phyloP scores from a whole-genome alignment of 53 echinoderm and acorn worm genomes.

The Stichopus horrens region DNA sequence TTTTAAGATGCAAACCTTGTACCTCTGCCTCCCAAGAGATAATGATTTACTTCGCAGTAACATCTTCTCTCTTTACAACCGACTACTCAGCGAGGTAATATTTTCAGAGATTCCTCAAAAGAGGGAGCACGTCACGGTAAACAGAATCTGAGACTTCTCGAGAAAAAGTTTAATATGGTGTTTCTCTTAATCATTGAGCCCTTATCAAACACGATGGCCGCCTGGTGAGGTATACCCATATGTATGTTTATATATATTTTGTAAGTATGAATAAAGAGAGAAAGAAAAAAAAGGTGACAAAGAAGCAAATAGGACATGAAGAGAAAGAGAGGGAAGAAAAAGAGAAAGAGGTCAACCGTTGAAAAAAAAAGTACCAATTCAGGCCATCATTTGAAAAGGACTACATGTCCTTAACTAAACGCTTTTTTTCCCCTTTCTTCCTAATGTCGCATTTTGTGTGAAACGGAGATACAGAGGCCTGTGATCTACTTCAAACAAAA shows the following conservation, averaged over 20 bases:
- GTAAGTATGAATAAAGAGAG: too few species aligned
- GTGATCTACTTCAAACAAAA: not conserved
- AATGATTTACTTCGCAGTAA: conserved; percentile 34
- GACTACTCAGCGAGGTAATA: conserved; percentile 30
- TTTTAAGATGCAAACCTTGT: conserved; percentile 31
- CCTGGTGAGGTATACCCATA: too few species aligned
- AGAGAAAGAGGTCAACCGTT: conserved; percentile 1
- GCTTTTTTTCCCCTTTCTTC: not conserved
- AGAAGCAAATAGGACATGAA: not conserved
- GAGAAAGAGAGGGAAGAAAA: not conserved
- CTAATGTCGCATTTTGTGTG: not conserved
- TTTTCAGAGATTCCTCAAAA: conserved; percentile 35
- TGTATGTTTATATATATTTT: too few species aligned
- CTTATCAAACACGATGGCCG: conserved; percentile 9
- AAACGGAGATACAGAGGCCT: not conserved
- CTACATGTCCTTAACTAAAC: too few species aligned
- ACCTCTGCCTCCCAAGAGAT: conserved; percentile 26
- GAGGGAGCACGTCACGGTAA: not conserved
- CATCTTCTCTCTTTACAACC: conserved; percentile 35
- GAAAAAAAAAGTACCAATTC: not conserved
- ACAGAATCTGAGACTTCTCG: conserved; percentile 32
- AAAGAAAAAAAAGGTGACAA: not conserved
- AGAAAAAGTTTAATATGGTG: conserved; percentile 25
- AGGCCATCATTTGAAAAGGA: not conserved
- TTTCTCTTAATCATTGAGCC: conserved; percentile 21